Conservation (phyloP, 92 coral and sea anemone species). For the Epizoanthus fatuus region DNA sequence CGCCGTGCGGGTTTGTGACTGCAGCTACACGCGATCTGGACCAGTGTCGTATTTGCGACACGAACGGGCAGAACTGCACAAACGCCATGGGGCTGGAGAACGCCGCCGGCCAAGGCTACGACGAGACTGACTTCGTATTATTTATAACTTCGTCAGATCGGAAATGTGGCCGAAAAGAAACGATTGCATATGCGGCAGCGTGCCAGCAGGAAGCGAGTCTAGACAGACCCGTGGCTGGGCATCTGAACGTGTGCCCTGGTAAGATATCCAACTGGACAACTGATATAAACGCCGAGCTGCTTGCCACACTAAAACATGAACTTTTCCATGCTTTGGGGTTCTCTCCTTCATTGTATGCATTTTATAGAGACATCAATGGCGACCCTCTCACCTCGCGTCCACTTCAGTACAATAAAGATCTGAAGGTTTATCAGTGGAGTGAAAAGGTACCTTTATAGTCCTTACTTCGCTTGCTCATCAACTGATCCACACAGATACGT, state of each 20-base stretch:
- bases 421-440: conserved; percentile 68
- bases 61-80: conserved; percentile 64
- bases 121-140: conserved; percentile 84
- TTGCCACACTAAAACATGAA: conserved; percentile 95
- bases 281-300: conserved; percentile 63
- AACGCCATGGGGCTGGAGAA: conserved; percentile 51
- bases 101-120: conserved; percentile 71
- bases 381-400: conserved; percentile 89
- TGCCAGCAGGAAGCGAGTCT: conserved; percentile 89
- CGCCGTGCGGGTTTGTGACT: conserved; percentile 75
- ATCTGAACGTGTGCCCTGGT: conserved; percentile 86
- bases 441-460: no score
- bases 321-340: conserved; percentile 96
- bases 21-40: conserved; percentile 77
- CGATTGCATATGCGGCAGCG: conserved; percentile 88
- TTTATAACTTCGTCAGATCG: conserved; percentile 77
- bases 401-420: not conserved
- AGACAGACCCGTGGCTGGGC: conserved; percentile 98
- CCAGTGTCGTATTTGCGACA: conserved; percentile 84
- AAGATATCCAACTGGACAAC: conserved; percentile 65
- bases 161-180: conserved; percentile 74
- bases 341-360: conserved; percentile 91
- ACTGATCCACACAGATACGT: no score
- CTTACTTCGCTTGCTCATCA: not conserved
- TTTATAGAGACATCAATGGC: conserved; percentile 81